Conservation (phyloP, 2,797 vertebrate species). For the Sebastes flavidus region DNA sequence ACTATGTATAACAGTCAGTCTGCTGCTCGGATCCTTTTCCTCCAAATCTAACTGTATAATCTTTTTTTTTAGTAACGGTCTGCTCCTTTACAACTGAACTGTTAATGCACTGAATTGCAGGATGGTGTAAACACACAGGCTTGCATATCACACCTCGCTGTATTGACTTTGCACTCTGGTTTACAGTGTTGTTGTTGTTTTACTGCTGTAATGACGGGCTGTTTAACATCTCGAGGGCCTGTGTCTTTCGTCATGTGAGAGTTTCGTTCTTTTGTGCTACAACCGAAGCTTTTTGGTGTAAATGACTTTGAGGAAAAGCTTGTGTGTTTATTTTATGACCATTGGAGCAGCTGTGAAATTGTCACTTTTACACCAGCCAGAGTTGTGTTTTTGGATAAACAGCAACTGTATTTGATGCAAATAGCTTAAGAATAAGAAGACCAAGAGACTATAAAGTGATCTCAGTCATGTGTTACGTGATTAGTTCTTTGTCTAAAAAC, state of each 20-base stretch:
- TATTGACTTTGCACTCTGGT: slow-evolving; percentile 25
- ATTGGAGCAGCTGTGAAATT: background rate
- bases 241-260: background rate
- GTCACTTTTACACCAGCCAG: background rate
- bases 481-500: background rate
- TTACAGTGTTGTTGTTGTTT: slow-evolving; percentile 18
- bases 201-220: slow-evolving; percentile 5
- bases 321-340: background rate
- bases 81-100: background rate
- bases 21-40: background rate
- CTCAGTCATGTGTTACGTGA: background rate
- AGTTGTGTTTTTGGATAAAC: background rate
- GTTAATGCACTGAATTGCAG: background rate
- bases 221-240: background rate
- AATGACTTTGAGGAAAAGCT: background rate
- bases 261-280: background rate
- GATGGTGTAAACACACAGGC: background rate
- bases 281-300: background rate
- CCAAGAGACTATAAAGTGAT: background rate
- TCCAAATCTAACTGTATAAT: background rate
- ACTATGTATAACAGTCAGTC: no score
- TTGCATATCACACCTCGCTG: background rate
- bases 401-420: background rate
- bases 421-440: background rate
- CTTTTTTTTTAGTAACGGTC: background rate